Evolutionary conservation across 2,888 invertebrate genomes (phyloP).

Genomic region (Cactoblastis cactorum): DNA sequence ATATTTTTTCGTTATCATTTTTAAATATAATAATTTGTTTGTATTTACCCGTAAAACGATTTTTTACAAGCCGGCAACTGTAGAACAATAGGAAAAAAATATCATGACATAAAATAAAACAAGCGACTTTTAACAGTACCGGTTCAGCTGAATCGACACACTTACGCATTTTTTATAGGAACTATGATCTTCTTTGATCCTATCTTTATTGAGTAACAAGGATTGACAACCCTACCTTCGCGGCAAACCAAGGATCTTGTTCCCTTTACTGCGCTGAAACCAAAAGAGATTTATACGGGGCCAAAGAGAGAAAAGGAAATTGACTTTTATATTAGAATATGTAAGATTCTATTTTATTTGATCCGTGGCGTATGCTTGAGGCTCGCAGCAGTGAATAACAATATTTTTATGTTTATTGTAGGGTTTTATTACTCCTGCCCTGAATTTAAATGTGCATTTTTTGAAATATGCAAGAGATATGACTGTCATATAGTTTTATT

Average conservation of each 20-base stretch:
- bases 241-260: slow-evolving; percentile 17
- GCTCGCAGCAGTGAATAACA: slow-evolving; percentile 23
- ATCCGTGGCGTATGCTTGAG: not conserved
- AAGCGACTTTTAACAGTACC: no score
- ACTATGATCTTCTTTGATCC: not conserved
- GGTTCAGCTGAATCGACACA: no score
- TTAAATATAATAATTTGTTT: no score
- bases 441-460: slow-evolving; percentile 35
- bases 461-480: slow-evolving; percentile 26
- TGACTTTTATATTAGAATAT: slow-evolving; percentile 18
- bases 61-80: no score
- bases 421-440: slow-evolving; percentile 31
- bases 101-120: no score
- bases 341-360: slow-evolving; percentile 3
- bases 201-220: not conserved
- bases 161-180: no score
- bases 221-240: slow-evolving; percentile 2
- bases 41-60: no score
- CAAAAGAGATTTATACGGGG: slow-evolving; percentile 36
- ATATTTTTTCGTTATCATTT: no score
- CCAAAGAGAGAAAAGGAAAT: slow-evolving; percentile 20
- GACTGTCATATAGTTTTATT: slow-evolving; percentile 30
- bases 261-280: slow-evolving; percentile 32
- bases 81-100: no score
- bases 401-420: slow-evolving; percentile 29